phyloP scores from a whole-genome alignment of 1,140 invertebrate genomes.

The Drepana arcuata region DNA sequence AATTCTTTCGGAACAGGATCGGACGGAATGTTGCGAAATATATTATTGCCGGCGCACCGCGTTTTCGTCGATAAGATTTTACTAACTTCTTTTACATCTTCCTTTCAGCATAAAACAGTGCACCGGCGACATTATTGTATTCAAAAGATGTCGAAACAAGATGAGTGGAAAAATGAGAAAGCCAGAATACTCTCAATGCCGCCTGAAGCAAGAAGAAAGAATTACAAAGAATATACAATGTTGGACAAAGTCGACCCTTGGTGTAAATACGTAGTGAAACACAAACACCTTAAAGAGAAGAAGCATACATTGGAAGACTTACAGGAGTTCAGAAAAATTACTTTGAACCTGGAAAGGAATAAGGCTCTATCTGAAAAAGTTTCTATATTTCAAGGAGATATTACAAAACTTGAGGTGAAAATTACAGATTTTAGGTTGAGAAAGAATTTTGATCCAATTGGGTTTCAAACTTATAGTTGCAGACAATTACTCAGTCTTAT shows the following conservation, averaged over 20 bases:
- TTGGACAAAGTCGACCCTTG: constrained; percentile 73
- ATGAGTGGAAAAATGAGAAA: constrained; percentile 45
- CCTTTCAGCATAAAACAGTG: too few species aligned
- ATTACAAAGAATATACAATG: constrained; percentile 38
- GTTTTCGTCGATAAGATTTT: too few species aligned
- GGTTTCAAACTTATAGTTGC: too few species aligned
- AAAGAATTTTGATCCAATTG: too few species aligned
- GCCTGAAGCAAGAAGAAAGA: constrained; percentile 42
- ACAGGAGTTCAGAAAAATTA: constrained; percentile 46
- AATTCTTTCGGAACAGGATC: too few species aligned
- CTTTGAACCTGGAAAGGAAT: constrained; percentile 58
- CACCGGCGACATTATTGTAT: too few species aligned
- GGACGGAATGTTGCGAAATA: too few species aligned
- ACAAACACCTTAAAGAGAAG: constrained; percentile 45
- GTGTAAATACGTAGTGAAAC: constrained; percentile 67
- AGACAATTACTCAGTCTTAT: too few species aligned
- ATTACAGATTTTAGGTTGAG: too few species aligned
- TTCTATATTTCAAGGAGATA: constrained; percentile 84
- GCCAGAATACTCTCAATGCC: constrained; percentile 28
- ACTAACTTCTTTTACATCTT: too few species aligned
- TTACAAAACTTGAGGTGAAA: constrained; percentile 85
- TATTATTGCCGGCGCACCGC: too few species aligned
- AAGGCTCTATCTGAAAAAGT: constrained; percentile 74
- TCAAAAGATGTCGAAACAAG: constrained; percentile 32
- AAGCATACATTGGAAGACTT: constrained; percentile 42